Evolutionary conservation across 1,140 invertebrate genomes (phyloP).

Genomic region (Adoxophyes honmai): DNA sequence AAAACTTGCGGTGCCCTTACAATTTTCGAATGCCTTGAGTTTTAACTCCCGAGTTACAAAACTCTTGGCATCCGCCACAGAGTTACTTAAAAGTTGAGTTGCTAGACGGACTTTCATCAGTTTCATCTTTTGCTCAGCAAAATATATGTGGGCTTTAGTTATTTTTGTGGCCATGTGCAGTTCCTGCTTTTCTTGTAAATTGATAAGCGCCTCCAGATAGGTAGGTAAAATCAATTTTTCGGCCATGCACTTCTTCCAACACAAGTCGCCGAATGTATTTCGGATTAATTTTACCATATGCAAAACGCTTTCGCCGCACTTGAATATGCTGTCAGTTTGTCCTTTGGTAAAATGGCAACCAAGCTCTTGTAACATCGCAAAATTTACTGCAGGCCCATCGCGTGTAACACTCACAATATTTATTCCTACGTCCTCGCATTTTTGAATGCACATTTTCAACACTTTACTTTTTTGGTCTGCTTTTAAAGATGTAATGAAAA

Average conservation of each 20-base stretch:
- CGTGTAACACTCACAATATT: constrained; percentile 16
- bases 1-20: no score
- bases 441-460: neutral
- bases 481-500: constrained; percentile 18
- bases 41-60: no score
- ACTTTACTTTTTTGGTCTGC: constrained; percentile 14
- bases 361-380: constrained; percentile 1
- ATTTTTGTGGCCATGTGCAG: constrained; percentile 42
- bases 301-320: neutral
- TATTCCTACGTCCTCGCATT: constrained; percentile 16
- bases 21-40: no score
- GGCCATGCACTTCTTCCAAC: no score
- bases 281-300: neutral
- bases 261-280: neutral
- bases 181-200: constrained; percentile 34
- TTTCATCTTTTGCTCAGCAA: constrained; percentile 43
- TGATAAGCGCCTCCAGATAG: constrained; percentile 30
- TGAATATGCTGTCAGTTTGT: neutral
- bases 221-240: no score
- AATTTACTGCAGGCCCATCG: constrained; percentile 19
- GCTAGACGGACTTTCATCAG: constrained; percentile 39
- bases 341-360: constrained; percentile 13
- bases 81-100: constrained; percentile 37
- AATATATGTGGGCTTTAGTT: constrained; percentile 38
- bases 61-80: no score